phyloP scores from a whole-genome alignment of 2,888 invertebrate genomes.

The Halictus quadricinctus region DNA sequence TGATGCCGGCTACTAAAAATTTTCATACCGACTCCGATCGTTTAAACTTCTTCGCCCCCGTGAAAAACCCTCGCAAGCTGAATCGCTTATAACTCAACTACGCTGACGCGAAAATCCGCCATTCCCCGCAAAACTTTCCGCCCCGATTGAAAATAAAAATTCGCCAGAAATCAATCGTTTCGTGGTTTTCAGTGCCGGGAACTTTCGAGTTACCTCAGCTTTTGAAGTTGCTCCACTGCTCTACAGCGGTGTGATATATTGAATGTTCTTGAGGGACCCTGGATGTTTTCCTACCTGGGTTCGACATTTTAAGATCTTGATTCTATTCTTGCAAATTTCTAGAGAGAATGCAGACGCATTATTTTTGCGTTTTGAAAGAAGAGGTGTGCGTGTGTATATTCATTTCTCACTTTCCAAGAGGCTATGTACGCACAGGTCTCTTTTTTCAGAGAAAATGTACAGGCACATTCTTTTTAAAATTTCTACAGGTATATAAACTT shows the following conservation, averaged over 20 bases:
- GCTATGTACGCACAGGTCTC: not conserved
- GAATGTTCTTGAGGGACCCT: not conserved
- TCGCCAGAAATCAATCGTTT: not conserved
- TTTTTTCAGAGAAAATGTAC: not conserved
- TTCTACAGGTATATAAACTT: not conserved
- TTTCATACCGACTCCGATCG: constrained; percentile 5
- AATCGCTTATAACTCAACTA: not conserved
- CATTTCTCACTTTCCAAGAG: not conserved
- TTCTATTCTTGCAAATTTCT: not conserved
- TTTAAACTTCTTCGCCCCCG: not conserved
- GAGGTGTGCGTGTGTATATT: not conserved
- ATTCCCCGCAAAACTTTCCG: not conserved
- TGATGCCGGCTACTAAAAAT: not conserved
- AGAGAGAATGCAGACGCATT: not conserved
- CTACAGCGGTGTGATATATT: not conserved
- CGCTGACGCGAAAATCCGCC: not conserved
- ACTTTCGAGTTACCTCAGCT: not conserved
- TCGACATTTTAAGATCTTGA: no score
- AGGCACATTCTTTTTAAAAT: not conserved
- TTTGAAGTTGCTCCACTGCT: not conserved
- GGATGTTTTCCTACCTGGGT: not conserved
- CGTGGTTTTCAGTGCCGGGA: not conserved
- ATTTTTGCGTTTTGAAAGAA: no score
- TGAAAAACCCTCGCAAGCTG: not conserved
- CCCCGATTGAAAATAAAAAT: not conserved